These are phyloP conservation scores for Limonius californicus DNA, from an alignment of 1,140 invertebrate species.

Conservation along the genomic window DNA sequence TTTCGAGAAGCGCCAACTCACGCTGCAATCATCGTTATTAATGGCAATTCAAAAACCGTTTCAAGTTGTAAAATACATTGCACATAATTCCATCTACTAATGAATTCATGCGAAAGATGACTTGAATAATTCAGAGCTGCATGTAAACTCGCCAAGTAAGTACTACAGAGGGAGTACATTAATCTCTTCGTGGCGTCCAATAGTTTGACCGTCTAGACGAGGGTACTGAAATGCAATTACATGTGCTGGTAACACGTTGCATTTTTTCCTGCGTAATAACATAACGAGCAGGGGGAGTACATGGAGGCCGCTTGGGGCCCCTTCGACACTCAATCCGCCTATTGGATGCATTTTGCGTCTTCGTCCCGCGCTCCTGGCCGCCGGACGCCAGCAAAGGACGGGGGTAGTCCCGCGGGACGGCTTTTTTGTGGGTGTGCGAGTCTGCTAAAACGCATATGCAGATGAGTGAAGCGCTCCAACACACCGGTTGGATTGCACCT, in stretches of 20 bases:
- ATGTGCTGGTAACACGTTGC: conserved; percentile 23
- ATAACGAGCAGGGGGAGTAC: conserved; percentile 7
- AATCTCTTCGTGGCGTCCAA: conserved; percentile 19
- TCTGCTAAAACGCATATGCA: conserved; percentile 6
- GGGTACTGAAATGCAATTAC: conserved; percentile 22
- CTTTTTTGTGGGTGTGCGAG: neutral
- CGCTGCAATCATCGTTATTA: conserved; percentile 1
- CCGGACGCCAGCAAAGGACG: neutral
- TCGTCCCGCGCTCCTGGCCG: neutral
- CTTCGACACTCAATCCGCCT: neutral
- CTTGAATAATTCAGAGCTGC: conserved; percentile 11
- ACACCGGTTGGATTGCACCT: conserved; percentile 8
- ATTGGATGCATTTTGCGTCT: neutral
- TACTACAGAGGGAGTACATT: conserved; percentile 15
- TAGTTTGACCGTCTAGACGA: conserved; percentile 22
- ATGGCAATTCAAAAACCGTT: conserved; percentile 2
- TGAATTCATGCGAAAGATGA: conserved; percentile 14
- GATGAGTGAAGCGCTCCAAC: neutral
- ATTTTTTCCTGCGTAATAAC: conserved; percentile 20
- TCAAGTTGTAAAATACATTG: conserved; percentile 1
- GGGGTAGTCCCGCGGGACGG: neutral
- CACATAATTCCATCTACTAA: conserved; percentile 8
- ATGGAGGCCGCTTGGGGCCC: conserved; percentile 7
- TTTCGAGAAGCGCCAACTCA: neutral
- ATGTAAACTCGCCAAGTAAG: conserved; percentile 12